Evolutionary conservation across 2,797 vertebrate species (phyloP).

Genomic region (Sphenodon punctatus): DNA sequence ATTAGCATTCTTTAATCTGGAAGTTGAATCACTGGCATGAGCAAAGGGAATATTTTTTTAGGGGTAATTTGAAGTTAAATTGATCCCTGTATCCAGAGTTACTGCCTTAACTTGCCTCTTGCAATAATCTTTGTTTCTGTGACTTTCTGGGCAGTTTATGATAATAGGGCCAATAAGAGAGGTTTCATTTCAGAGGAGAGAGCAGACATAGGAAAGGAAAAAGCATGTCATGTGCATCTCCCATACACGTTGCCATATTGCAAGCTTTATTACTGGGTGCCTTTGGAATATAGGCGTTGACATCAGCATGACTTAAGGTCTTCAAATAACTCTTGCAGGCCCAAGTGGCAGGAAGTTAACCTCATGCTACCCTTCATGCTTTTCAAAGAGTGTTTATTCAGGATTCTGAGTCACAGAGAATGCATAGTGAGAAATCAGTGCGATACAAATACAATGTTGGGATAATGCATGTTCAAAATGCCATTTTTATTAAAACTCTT

Average conservation of each 20-base stretch:
- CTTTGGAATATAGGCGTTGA: background rate
- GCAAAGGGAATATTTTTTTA: background rate
- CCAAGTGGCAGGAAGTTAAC: background rate
- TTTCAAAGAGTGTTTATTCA: background rate
- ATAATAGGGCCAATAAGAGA: background rate
- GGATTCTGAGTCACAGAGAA: background rate
- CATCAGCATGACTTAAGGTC: background rate
- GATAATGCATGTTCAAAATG: no score
- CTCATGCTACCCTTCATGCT: background rate
- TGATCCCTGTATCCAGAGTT: no score
- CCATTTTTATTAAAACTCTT: no score
- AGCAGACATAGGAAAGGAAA: background rate
- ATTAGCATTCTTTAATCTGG: background rate
- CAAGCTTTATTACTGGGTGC: no score
- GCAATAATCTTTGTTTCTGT: background rate
- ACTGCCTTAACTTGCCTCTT: no score
- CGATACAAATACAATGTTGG: no score
- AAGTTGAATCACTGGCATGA: background rate
- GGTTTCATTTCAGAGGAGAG: background rate
- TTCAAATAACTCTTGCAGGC: background rate
- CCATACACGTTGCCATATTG: background rate
- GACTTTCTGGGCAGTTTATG: conserved; percentile 8
- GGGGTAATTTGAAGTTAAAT: background rate
- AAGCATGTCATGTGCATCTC: rapidly evolving
- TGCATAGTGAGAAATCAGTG: background rate